Conservation (phyloP, 2,797 vertebrate species). For the Sphenodon punctatus region DNA sequence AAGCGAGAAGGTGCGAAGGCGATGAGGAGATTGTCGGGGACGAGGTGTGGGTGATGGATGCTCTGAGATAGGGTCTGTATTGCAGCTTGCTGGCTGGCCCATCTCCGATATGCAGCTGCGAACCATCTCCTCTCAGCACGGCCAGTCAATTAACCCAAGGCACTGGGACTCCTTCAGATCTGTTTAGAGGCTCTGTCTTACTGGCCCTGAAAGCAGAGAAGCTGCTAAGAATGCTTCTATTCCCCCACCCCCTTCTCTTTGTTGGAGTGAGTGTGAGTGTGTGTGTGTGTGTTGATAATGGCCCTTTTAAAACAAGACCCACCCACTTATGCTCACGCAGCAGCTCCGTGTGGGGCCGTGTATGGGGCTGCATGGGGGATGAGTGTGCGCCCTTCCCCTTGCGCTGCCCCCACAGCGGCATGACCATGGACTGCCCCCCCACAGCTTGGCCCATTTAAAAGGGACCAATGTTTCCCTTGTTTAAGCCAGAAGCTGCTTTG, state of each 20-base stretch:
- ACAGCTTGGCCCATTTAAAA: too few relatives aligned
- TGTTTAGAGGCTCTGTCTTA: slow-evolving; percentile 28
- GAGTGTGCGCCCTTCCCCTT: too few relatives aligned
- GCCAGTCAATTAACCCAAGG: neutral
- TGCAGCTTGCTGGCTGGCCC: neutral
- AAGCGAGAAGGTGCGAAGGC: neutral
- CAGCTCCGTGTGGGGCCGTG: neutral
- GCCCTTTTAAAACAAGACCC: too few relatives aligned
- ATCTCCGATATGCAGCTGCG: neutral
- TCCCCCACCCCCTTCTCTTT: neutral
- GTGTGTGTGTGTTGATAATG: too few relatives aligned
- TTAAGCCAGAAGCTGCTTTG: too few relatives aligned
- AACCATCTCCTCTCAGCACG: slow-evolving; percentile 19
- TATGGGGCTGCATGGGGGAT: neutral
- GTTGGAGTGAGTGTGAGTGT: neutral
- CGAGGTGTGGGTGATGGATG: neutral
- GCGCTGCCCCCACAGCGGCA: too few relatives aligned
- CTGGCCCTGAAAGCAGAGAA: slow-evolving; percentile 9
- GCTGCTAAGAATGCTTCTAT: neutral
- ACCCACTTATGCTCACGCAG: too few relatives aligned
- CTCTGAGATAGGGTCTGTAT: neutral
- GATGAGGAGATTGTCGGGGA: neutral
- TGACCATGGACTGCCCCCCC: too few relatives aligned
- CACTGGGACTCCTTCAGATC: slow-evolving; percentile 16
- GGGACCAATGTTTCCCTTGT: too few relatives aligned